Evolutionary conservation across 2,113 vertebrate species (phyloP).

Genomic region (Tragelaphus buxtoni): DNA sequence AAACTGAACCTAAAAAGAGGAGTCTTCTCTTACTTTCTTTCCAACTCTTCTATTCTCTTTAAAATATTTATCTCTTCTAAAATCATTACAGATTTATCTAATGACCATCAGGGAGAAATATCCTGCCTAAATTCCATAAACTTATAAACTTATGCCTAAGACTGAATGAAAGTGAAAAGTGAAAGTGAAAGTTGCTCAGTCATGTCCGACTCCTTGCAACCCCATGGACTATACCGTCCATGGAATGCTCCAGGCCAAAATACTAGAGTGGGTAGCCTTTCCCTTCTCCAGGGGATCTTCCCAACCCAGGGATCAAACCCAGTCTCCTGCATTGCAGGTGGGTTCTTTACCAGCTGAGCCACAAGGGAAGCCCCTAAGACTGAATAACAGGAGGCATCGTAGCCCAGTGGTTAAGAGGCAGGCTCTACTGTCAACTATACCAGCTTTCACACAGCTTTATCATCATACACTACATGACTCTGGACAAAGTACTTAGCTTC

Average conservation of each 20-base stretch:
- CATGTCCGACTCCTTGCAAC: background rate
- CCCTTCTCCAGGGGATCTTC: background rate
- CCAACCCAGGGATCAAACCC: background rate
- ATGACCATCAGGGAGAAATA: background rate
- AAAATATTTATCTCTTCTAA: slow-evolving; percentile 27
- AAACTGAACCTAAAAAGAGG: background rate
- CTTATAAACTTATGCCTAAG: background rate
- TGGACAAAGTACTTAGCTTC: background rate
- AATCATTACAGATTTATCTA: background rate
- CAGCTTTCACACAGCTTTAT: background rate
- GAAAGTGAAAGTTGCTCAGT: background rate
- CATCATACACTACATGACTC: background rate
- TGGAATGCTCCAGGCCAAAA: background rate
- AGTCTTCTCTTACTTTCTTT: background rate
- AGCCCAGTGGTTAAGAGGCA: background rate
- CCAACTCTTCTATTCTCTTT: background rate
- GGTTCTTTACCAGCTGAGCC: background rate
- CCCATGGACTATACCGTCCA: background rate
- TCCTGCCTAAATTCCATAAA: background rate
- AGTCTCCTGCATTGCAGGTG: background rate
- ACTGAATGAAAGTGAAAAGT: background rate
- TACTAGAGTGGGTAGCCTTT: background rate
- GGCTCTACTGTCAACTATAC: background rate
- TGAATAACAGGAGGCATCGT: background rate
- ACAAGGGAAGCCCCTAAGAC: background rate